Conservation (phyloP, 2,113 vertebrate genomes). For the Oxyura jamaicensis region DNA sequence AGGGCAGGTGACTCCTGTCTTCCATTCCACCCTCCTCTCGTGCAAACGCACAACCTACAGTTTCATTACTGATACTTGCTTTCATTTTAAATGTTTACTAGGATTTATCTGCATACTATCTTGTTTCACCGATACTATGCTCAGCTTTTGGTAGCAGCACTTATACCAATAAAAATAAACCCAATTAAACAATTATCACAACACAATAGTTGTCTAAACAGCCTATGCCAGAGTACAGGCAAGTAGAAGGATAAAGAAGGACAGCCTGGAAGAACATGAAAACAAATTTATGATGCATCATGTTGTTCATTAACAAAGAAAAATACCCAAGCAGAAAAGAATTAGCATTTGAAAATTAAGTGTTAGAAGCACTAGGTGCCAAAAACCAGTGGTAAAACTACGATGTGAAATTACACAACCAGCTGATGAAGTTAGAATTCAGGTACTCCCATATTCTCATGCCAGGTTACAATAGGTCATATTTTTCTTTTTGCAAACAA, state of each 20-base stretch:
- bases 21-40: neutral
- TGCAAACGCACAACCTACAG: neutral
- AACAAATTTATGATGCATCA: neutral
- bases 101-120: neutral
- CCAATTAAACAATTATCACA: neutral
- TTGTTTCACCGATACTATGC: neutral
- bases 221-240: neutral
- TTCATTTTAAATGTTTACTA: neutral
- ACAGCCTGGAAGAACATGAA: neutral
- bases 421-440: neutral
- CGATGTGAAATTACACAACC: neutral
- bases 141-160: neutral
- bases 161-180: neutral
- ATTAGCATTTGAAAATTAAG: neutral
- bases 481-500: neutral
- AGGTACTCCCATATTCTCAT: neutral
- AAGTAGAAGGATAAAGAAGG: neutral
- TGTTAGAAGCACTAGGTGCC: neutral
- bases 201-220: neutral
- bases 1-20: neutral
- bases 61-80: conserved; percentile 11
- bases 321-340: neutral
- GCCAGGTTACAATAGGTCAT: neutral
- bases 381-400: neutral
- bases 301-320: neutral